phyloP scores from a whole-genome alignment of 2,113 vertebrate species.

The Sphyrna mokarran region DNA sequence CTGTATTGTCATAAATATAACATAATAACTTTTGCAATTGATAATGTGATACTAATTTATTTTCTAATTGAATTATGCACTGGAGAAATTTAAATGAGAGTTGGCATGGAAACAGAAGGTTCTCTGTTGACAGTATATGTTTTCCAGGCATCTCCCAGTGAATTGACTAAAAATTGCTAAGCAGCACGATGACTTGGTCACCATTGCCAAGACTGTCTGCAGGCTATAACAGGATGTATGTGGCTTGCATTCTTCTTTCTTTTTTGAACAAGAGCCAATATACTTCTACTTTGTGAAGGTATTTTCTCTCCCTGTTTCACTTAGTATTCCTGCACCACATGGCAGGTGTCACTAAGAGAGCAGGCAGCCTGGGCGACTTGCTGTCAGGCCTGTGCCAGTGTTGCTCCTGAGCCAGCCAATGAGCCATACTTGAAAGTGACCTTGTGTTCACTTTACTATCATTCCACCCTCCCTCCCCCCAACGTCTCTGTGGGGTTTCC shows the following conservation, averaged over 20 bases:
- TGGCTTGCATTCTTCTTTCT: not conserved
- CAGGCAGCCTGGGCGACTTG: not conserved
- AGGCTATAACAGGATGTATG: not conserved
- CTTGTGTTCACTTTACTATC: not conserved
- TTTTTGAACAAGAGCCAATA: not conserved
- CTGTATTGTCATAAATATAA: not conserved
- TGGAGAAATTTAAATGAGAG: constrained; percentile 29
- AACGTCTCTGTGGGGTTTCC: not conserved
- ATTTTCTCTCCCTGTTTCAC: not conserved
- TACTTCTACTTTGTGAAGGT: not conserved
- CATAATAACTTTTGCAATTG: constrained; percentile 20
- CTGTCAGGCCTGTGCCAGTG: not conserved
- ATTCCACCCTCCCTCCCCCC: not conserved
- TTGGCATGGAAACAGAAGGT: constrained; percentile 23
- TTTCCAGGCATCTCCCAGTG: not conserved
- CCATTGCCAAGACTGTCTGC: not conserved
- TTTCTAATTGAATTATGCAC: constrained; percentile 30
- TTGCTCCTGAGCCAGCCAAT: not conserved
- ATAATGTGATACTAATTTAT: constrained; percentile 7
- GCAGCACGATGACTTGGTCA: not conserved
- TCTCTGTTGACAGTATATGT: not conserved
- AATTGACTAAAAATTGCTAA: constrained; percentile 3
- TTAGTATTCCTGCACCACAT: not conserved
- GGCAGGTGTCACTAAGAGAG: not conserved
- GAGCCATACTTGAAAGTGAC: not conserved